Conservation (phyloP, 2,797 vertebrate genomes). For the Sphenodon punctatus region DNA sequence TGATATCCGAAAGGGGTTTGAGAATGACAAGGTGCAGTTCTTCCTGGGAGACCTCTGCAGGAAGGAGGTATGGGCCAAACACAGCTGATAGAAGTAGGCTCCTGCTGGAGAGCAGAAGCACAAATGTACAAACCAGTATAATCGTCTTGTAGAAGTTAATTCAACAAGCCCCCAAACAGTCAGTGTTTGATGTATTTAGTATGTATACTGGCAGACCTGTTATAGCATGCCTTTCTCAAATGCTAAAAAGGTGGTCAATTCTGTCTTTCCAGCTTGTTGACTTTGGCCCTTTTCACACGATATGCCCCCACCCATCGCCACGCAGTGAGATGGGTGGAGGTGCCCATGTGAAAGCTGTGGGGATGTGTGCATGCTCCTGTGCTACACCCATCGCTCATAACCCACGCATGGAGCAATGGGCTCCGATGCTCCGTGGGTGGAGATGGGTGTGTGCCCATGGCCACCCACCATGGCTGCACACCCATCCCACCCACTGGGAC, state of each 20-base stretch:
- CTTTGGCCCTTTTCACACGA: no score
- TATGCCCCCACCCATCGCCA: no score
- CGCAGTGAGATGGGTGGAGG: no score
- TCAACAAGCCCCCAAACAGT: fast-evolving
- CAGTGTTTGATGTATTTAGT: background rate
- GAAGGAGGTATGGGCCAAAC: constrained; percentile 78
- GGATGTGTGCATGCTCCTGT: no score
- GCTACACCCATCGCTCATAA: no score
- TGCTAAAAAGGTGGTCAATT: background rate
- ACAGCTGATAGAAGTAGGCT: background rate
- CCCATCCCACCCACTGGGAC: no score
- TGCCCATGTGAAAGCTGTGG: no score
- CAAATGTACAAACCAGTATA: fast-evolving
- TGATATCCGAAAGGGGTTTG: constrained; percentile 86
- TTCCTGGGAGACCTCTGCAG: constrained; percentile 91
- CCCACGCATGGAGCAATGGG: no score
- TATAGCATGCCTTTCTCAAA: no score
- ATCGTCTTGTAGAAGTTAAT: background rate
- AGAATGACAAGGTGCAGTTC: constrained; percentile 83
- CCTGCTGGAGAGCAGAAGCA: background rate
- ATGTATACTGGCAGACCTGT: background rate
- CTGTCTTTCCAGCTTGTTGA: fast-evolving
- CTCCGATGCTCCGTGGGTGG: no score
- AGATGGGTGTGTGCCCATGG: no score
- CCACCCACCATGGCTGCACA: no score